phyloP scores from a whole-genome alignment of 2,888 invertebrate genomes.

The Eupithecia pulchellata region DNA sequence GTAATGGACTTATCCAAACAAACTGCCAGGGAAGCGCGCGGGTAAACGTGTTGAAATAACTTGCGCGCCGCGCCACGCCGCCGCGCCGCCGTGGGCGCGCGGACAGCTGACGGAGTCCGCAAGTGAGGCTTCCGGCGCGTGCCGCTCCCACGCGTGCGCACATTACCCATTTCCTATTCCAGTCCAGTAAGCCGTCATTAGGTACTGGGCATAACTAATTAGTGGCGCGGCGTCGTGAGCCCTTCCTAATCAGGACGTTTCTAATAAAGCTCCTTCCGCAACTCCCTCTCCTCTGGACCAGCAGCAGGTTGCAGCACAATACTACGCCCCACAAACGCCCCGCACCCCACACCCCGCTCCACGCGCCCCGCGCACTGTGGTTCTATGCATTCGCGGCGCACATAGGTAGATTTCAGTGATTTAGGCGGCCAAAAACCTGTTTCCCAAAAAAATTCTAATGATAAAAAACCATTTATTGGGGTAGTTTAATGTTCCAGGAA shows the following conservation, averaged over 20 bases:
- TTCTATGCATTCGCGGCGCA: no score
- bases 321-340: no score
- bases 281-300: not conserved
- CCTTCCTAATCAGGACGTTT: constrained; percentile 14
- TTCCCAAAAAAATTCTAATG: no score
- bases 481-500: no score
- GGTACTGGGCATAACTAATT: constrained; percentile 23
- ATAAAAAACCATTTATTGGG: no score
- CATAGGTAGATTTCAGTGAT: no score
- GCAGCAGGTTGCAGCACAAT: no score
- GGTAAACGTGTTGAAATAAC: not conserved
- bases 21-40: not conserved
- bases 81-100: not conserved
- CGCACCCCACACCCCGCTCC: no score
- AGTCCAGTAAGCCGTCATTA: constrained; percentile 37
- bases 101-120: constrained; percentile 32
- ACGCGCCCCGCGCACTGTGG: no score
- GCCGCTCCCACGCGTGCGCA: constrained; percentile 48
- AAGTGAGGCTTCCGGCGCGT: constrained; percentile 53
- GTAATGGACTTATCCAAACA: not conserved
- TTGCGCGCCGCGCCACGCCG: not conserved
- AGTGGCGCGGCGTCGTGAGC: no score
- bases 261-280: not conserved
- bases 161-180: constrained; percentile 45
- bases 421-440: no score